Conservation (phyloP, 2,888 invertebrate genomes). For the Tetragonisca angustula region DNA sequence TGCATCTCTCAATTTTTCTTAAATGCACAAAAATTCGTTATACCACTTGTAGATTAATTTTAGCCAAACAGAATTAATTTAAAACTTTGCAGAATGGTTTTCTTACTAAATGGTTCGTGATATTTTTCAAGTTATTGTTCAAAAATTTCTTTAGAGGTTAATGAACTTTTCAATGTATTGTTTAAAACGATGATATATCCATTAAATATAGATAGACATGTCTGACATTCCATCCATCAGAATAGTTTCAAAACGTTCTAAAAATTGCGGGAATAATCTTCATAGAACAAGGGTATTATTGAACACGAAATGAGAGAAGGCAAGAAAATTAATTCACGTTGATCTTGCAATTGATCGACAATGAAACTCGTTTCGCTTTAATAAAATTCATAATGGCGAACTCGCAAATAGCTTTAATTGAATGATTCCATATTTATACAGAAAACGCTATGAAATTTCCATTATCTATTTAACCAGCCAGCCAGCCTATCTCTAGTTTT, state of each 20-base stretch:
- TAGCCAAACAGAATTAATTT: neutral
- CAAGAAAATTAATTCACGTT: neutral
- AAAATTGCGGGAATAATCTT: neutral
- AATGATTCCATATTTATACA: too few relatives aligned
- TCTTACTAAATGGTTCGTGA: neutral
- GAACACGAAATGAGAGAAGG: neutral
- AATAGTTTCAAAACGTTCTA: neutral
- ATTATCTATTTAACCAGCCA: neutral
- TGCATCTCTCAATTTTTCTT: too few relatives aligned
- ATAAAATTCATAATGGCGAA: neutral
- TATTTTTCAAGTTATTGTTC: neutral
- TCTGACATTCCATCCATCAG: neutral
- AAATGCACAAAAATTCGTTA: too few relatives aligned
- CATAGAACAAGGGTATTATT: neutral
- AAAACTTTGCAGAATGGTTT: neutral
- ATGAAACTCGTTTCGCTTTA: neutral
- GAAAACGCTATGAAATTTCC: neutral
- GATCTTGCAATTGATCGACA: neutral
- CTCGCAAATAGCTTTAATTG: neutral
- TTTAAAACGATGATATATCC: neutral
- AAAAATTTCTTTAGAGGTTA: neutral
- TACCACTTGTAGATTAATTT: neutral
- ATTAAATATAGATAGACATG: too few relatives aligned
- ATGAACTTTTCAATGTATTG: neutral
- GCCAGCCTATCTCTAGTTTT: neutral